Evolutionary conservation across 2,888 invertebrate genomes (phyloP), one percentile per base, ranked within the genome.

Genomic region (Acleris holmiana): DNA sequence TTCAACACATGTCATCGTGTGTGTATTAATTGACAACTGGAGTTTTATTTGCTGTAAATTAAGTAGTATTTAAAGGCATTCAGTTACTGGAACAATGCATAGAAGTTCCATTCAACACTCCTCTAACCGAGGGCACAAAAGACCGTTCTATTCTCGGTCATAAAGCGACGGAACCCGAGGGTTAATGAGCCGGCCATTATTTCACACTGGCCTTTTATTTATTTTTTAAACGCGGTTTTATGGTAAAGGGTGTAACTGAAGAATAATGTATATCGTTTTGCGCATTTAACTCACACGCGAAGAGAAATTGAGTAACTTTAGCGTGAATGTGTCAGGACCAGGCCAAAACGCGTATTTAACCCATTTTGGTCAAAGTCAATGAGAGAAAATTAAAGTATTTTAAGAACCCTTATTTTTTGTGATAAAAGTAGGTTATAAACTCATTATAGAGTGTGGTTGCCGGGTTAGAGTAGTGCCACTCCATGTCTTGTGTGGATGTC

Each of bases 171-270:
- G 18, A 64, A 64, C 53, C 64, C 64, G 48, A 41, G 17, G 58
- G 53, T 64, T 64, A 64, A 64, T 64, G 64, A 64, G 64, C 41
- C 40, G n/a, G 51, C 64, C 64, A 54, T 64, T 64, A 64, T 64
- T 58, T 58, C 25, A 13, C 58, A 41, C 54, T 53, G 21, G 15
- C 17, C 21, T 53, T 60, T 63, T 53, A 47, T 59, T 64, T 58
- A 53, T 58, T 64, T 64, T 55, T 54, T 48, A 58, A 35, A 59
- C 29, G 58, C 51, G n/a, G 17, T 1, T 19, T 15, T 44, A 18
- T 19, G 15, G 35, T 4, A 19, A 50, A 58, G 40, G 19, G 7
- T 13, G 19, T 41, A 58, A 40, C 57, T 40, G 10, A 10, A 17
- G 10, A 44, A 17, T 17, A n/a, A 17, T 6, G n/a, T 44, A n/a